Evolutionary conservation across 2,113 vertebrate genomes (phyloP), one percentile per base, ranked within the genome.

Genomic region (Nanorana parkeri): DNA sequence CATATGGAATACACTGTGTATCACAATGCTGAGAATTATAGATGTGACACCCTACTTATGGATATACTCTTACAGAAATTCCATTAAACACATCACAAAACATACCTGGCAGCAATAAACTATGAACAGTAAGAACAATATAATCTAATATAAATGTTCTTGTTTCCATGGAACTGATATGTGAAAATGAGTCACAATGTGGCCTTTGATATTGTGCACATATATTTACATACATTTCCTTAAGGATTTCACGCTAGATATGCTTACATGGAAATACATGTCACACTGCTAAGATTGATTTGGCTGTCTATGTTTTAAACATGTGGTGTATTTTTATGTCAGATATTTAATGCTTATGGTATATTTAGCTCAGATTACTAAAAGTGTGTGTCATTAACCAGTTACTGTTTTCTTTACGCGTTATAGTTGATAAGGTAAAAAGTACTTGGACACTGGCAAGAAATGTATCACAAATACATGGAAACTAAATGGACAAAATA

Each of bases 81-180:
- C 20, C 19, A 56, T 56, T 16, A 5, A 15, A 73, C 20, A 28
- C 17, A n/a, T 13, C 19, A 74, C 26, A 36, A 74, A 71, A 71
- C 68, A 71, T 41, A 71, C 24, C 47, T n/a, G 36, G 47, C 47
- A 6, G 7, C 51, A 52, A 23, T 71, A 71, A 74, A 60, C 54
- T n/a, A 19, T 7, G 71, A 56, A 29, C 54, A 60, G 28, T 74
- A 60, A 60, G 28, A 36, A n/a, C 55, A 36, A 36, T 36, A 28
- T 36, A 74, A 74, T 74, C 71, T 58, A 74, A 74, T 74, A 58
- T 56, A 73, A 58, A 60, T 36, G 28, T 74, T 74, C 69, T 74
- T 74, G 71, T 74, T 74, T 58, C 71, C 54, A 58, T 74, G 71
- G 54, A 74, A 36, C 71, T 58, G 54, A 60, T 58, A 74, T 74